These are phyloP conservation scores for Siniperca chuatsi DNA, from an alignment of 2,113 vertebrate species.

Conservation along the genomic window DNA sequence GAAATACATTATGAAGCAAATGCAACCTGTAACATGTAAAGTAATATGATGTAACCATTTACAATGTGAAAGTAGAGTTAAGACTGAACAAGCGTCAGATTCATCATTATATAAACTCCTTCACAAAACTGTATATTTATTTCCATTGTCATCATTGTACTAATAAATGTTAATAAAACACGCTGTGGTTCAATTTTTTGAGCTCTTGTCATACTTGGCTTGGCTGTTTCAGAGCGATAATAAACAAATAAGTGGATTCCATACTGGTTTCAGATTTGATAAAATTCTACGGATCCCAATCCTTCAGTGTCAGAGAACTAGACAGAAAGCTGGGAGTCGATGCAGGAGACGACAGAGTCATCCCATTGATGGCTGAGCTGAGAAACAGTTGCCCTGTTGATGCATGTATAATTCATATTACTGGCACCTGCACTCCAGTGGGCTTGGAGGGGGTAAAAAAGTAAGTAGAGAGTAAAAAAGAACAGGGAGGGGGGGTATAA, in stretches of 20 bases:
- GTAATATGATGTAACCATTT: too few relatives aligned
- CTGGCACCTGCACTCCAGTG: conserved; percentile 30
- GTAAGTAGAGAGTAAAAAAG: conserved; percentile 13
- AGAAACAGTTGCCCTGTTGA: not conserved
- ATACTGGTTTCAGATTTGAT: not conserved
- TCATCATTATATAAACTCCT: too few relatives aligned
- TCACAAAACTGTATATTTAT: too few relatives aligned
- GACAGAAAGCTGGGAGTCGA: not conserved
- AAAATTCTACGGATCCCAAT: not conserved
- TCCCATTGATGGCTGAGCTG: conserved; percentile 10
- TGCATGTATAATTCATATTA: conserved; percentile 27
- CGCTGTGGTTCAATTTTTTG: too few relatives aligned
- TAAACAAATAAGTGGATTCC: not conserved
- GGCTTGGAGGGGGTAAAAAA: not conserved
- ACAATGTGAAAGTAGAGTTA: too few relatives aligned
- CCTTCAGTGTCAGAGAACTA: not conserved
- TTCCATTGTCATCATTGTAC: too few relatives aligned
- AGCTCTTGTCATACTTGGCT: too few relatives aligned
- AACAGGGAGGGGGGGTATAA: conserved; percentile 4
- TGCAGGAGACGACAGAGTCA: conserved; percentile 21
- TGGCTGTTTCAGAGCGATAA: too few relatives aligned
- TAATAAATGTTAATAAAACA: too few relatives aligned
- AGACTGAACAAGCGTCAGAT: too few relatives aligned
- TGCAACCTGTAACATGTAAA: too few relatives aligned
- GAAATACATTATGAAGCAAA: too few relatives aligned